Evolutionary conservation across 2,888 invertebrate species (phyloP).

Genomic region (Dilophus febrilis): DNA sequence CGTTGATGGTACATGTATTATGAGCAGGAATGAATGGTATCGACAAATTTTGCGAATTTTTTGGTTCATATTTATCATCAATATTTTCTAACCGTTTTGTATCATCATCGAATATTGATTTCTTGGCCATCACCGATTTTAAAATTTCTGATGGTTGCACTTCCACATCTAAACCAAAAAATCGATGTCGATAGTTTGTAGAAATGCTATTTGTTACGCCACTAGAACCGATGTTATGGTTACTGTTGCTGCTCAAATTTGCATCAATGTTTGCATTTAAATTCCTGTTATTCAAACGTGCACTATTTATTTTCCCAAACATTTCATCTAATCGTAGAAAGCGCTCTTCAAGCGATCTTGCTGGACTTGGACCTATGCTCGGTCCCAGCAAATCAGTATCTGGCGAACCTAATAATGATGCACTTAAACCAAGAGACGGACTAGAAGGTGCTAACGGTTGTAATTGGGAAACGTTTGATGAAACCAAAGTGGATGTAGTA

Average conservation of each 20-base stretch:
- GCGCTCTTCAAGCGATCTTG: constrained; percentile 79
- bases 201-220: constrained; percentile 36
- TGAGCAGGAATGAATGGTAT: too few relatives aligned
- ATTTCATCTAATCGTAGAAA: constrained; percentile 85
- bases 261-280: constrained; percentile 32
- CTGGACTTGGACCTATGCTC: constrained; percentile 50
- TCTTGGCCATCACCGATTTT: constrained; percentile 76
- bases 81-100: constrained; percentile 80
- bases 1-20: constrained; percentile 18
- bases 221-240: too few relatives aligned
- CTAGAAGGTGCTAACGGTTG: constrained; percentile 30
- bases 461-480: constrained; percentile 17
- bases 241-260: constrained; percentile 25
- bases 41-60: constrained; percentile 18
- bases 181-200: constrained; percentile 51
- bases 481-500: neutral
- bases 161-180: constrained; percentile 63
- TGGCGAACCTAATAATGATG: constrained; percentile 59
- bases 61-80: constrained; percentile 62
- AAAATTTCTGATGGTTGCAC: constrained; percentile 88
- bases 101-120: constrained; percentile 92
- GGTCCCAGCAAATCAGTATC: constrained; percentile 51
- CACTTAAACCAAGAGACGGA: constrained; percentile 33
- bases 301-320: constrained; percentile 76
- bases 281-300: constrained; percentile 15